Conservation (phyloP, 2,113 vertebrate species). For the Raja brachyura region DNA sequence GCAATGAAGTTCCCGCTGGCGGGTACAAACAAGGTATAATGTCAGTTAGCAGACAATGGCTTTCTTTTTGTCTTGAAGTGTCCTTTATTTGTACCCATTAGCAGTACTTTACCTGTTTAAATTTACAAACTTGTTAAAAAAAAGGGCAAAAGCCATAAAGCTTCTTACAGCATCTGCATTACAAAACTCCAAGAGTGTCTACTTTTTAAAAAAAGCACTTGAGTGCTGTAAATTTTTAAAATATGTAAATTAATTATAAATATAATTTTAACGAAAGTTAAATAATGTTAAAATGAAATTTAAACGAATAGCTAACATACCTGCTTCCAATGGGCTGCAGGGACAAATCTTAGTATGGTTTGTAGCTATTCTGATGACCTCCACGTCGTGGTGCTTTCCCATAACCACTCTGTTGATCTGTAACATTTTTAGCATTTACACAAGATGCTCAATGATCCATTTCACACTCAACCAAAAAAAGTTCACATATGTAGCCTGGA, state of each 20-base stretch:
- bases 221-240: constrained; percentile 92
- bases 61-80: constrained; percentile 73
- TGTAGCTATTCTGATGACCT: constrained; percentile 98
- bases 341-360: constrained; percentile 90
- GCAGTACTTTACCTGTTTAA: constrained; percentile 99
- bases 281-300: constrained; percentile 46
- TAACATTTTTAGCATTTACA: constrained; percentile 39
- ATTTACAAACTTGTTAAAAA: constrained; percentile 94
- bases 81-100: constrained; percentile 99
- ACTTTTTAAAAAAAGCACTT: constrained; percentile 92
- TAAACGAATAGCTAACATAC: constrained; percentile 61
- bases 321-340: constrained; percentile 70
- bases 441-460: constrained; percentile 38
- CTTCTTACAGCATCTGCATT: constrained; percentile 69
- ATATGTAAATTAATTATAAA: constrained; percentile 64
- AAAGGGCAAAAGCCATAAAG: constrained; percentile 75
- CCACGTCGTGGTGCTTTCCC: constrained; percentile 94
- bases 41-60: constrained; percentile 99
- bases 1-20: constrained; percentile 99
- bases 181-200: constrained; percentile 81
- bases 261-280: constrained; percentile 67
- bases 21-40: constrained; percentile 99
- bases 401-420: constrained; percentile 94
- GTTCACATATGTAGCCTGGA: constrained; percentile 33
- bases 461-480: constrained; percentile 29